Conservation (phyloP, 92 coral and sea anemone species). For the Parazoanthus swiftii region DNA sequence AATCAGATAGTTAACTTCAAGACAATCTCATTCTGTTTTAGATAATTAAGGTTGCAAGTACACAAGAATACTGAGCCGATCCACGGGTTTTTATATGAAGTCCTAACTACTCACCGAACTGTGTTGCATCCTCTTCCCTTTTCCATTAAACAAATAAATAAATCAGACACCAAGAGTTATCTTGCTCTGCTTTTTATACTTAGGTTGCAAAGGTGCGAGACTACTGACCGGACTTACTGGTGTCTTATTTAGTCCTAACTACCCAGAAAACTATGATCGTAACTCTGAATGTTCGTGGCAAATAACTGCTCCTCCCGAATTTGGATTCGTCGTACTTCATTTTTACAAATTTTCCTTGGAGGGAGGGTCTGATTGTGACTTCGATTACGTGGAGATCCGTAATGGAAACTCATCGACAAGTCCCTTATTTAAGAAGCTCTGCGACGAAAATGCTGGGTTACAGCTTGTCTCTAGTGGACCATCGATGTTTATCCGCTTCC, state of each 20-base stretch:
- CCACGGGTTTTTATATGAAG: no score
- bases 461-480: neutral
- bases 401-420: neutral
- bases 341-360: neutral
- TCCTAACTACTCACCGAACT: no score
- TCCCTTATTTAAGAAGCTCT: neutral
- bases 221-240: neutral
- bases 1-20: no score
- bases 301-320: neutral
- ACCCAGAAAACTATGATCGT: neutral
- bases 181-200: neutral
- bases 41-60: no score
- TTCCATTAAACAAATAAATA: no score
- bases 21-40: no score
- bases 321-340: neutral
- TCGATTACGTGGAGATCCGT: slow-evolving; percentile 6
- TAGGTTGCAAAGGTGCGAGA: neutral
- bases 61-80: no score
- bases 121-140: no score
- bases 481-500: neutral
- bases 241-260: slow-evolving; percentile 15
- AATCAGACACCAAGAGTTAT: no score
- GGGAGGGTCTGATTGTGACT: neutral
- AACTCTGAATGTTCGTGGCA: neutral
- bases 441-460: neutral